Evolutionary conservation across 2,888 invertebrate species (phyloP).

Genomic region (Pterobdella sp.): DNA sequence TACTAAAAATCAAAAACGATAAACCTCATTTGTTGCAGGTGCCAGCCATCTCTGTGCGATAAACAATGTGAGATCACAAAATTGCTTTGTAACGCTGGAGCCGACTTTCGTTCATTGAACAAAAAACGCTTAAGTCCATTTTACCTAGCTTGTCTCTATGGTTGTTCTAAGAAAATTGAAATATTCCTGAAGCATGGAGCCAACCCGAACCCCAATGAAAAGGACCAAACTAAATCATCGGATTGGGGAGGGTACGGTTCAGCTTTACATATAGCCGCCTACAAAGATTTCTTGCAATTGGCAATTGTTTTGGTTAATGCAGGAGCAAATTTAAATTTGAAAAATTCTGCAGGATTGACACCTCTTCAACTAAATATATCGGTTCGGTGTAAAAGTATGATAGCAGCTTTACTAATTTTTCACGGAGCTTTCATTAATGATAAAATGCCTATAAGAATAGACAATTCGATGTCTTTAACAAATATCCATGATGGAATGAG

Average conservation of each 20-base stretch:
- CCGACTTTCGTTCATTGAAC: slow-evolving; percentile 33
- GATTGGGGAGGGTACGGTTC: slow-evolving; percentile 34
- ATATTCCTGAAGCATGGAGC: slow-evolving; percentile 35
- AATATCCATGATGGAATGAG: slow-evolving; percentile 27
- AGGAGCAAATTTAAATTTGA: slow-evolving; percentile 34
- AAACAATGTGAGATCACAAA: slow-evolving; percentile 35
- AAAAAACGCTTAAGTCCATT: slow-evolving; percentile 34
- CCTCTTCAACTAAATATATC: slow-evolving; percentile 37
- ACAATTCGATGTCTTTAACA: neutral
- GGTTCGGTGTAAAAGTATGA: slow-evolving; percentile 32
- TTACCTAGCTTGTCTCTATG: slow-evolving; percentile 38
- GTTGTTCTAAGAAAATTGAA: slow-evolving; percentile 36
- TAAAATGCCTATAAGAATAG: neutral
- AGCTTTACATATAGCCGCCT: slow-evolving; percentile 37
- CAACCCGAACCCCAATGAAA: slow-evolving; percentile 28
- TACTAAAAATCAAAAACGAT: neutral
- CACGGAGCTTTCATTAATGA: slow-evolving; percentile 36
- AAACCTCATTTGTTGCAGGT: too few relatives aligned
- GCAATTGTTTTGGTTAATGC: slow-evolving; percentile 33
- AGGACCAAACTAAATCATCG: neutral
- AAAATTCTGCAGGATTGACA: slow-evolving; percentile 34
- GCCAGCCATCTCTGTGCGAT: slow-evolving; percentile 27
- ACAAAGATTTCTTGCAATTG: slow-evolving; percentile 34
- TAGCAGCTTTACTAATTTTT: slow-evolving; percentile 36
- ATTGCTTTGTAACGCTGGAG: slow-evolving; percentile 34